Evolutionary conservation across 2,888 invertebrate genomes (phyloP), one percentile per base, ranked within the genome.

Genomic region (Eupithecia centaureata): DNA sequence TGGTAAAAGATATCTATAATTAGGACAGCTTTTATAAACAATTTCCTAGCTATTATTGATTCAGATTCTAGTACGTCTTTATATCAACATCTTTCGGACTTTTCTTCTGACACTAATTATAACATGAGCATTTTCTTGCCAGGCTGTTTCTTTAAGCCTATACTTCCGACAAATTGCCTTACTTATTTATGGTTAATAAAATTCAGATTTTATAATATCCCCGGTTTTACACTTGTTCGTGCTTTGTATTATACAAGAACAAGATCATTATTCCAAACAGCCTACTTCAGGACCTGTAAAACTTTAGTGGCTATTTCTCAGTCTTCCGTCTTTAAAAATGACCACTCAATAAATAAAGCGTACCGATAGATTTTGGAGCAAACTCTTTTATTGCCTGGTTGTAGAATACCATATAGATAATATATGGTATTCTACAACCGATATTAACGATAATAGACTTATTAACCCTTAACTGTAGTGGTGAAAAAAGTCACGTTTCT

Each of bases 181-280:
- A 86, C 82, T 85, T 85, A 86, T 83, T 86, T 86, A 86, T 84
- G 80, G 83, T 81, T 86, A 87, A 87, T 86, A 84, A 86, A 86
- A 86, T 87, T 87, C 83, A 82, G 83, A 86, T 86, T 86, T 84
- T 84, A 85, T 85, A 87, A 86, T 83, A 86, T 79, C 77, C 71
- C 76, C 74, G 22, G 80, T 82, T 86, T 83, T 82, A 84, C 80
- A 78, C 80, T 82, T 80, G 79, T 86, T 86, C 82, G 79, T 84
- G 79, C 81, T 75, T 82, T 85, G 83, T 86, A 79, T 67, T 79
- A 85, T 82, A 83, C 76, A 78, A 79, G 68, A 79, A 85, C 82
- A 84, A 76, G 78, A 73, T 76, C 77, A 82, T 87, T 82, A 85
- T 82, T 82, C 76, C 78, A 77, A 81, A 80, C 73, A 72, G 73